Evolutionary conservation across 2,113 vertebrate species (phyloP).

Genomic region (Rhinoptilus africanus): DNA sequence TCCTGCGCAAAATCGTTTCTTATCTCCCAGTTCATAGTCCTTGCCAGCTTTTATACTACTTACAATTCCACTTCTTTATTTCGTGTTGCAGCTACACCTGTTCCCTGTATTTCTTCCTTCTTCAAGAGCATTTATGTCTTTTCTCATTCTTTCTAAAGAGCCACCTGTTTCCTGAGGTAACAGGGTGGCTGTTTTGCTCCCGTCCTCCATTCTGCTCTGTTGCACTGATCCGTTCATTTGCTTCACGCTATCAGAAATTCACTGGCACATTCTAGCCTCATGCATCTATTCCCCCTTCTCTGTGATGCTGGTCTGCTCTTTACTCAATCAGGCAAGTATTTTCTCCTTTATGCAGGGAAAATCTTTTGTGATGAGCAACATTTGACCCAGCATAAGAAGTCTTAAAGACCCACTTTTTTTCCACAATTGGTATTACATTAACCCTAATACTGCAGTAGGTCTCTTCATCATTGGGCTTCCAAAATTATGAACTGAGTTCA

Average conservation of each 20-base stretch:
- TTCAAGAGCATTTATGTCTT: not conserved
- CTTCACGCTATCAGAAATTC: not conserved
- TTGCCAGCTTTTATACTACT: not conserved
- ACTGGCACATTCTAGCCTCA: not conserved
- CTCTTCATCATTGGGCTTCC: not conserved
- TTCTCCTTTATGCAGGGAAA: not conserved
- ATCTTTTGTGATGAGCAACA: not conserved
- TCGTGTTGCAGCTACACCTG: not conserved
- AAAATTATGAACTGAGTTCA: not conserved
- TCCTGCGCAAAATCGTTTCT: not conserved
- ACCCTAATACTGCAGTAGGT: not conserved
- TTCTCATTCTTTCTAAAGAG: constrained; percentile 18
- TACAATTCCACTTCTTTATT: not conserved
- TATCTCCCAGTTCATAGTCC: not conserved
- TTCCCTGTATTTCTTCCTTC: not conserved
- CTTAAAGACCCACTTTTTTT: not conserved
- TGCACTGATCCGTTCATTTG: not conserved
- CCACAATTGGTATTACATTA: not conserved
- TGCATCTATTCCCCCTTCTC: not conserved
- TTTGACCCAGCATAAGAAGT: not conserved
- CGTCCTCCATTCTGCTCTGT: not conserved
- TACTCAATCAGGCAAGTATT: not conserved
- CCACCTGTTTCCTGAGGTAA: not conserved
- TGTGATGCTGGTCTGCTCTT: not conserved
- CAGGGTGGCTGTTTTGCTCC: not conserved